Evolutionary conservation across 2,888 invertebrate species (phyloP), one percentile per base, ranked within the genome.

Genomic region (Tinea pellionella): DNA sequence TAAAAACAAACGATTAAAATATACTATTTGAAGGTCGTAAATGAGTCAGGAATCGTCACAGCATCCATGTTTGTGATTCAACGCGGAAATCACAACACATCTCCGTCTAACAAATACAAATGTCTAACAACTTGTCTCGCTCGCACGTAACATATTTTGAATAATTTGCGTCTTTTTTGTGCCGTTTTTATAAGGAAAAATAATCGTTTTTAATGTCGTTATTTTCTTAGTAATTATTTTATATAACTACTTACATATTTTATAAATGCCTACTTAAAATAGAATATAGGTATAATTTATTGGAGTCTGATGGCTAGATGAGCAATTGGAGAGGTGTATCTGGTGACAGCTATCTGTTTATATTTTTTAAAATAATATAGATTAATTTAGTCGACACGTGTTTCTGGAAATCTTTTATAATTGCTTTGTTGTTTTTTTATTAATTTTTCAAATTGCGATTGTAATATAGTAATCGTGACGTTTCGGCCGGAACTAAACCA

Each of bases 1-100:
- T 83, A 78, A 82, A 82, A 80, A 13, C n/a, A 74, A 75, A 65
- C 78, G 80, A 83, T 81, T 82, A 79, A 81, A 81, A 77, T 76
- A 75, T 76, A 77, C 80, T 77, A 75, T 78, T 76, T 70, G 78
- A 86, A 86, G 85, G 85, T 78, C 79, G 71, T 11, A 63, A 63
- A 65, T 80, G 80, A 81, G 69, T 84, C 81, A 82, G 73, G 57
- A 32, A 32, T 16, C 6, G 15, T 13, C n/a, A 15, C 18, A 16
- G 19, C 4, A 57, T 57, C 57, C 13, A 57, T 1, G 19, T 12
- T 18, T 53, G 65, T 84, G 82, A 83, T 73, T 82, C 84, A 86
- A 86, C 77, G 68, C 84, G 86, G 86, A 86, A 86, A 78, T 74
- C 37, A 37, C n/a, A 37, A 37, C 9, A 37, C 9, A 9, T 37